Conservation (phyloP, 2,797 vertebrate genomes). For the Smutsia temminckii region DNA sequence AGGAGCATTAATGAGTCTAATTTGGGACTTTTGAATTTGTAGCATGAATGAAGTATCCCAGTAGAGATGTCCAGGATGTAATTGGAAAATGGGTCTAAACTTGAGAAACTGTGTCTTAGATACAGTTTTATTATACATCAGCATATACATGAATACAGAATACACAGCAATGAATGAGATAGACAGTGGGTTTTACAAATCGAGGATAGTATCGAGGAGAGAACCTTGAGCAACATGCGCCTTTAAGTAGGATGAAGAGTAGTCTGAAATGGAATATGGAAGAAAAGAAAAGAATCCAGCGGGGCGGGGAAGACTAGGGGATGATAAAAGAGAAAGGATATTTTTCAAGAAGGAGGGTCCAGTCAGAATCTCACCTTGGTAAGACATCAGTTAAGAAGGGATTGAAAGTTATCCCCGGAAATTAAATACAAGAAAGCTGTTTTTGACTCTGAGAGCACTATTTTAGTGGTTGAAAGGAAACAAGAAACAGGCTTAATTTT, state of each 20-base stretch:
- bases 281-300: not conserved
- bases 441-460: not conserved
- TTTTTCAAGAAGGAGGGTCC: not conserved
- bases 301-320: not conserved
- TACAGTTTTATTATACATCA: not conserved
- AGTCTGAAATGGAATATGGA: not conserved
- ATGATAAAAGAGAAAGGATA: rapidly evolving
- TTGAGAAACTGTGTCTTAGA: not conserved
- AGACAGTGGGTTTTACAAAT: not conserved
- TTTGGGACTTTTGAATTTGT: not conserved
- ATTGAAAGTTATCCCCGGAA: not conserved
- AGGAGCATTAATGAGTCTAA: no score
- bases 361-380: not conserved
- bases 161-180: not conserved
- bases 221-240: not conserved
- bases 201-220: not conserved
- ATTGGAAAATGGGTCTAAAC: not conserved
- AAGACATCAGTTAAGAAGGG: not conserved
- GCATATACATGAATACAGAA: not conserved
- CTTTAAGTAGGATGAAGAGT: not conserved
- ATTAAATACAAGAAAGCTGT: not conserved
- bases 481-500: not conserved
- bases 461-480: not conserved
- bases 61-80: not conserved
- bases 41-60: not conserved